Evolutionary conservation across 2,888 invertebrate genomes (phyloP).

Genomic region (Pachliopta kotzebuea): DNA sequence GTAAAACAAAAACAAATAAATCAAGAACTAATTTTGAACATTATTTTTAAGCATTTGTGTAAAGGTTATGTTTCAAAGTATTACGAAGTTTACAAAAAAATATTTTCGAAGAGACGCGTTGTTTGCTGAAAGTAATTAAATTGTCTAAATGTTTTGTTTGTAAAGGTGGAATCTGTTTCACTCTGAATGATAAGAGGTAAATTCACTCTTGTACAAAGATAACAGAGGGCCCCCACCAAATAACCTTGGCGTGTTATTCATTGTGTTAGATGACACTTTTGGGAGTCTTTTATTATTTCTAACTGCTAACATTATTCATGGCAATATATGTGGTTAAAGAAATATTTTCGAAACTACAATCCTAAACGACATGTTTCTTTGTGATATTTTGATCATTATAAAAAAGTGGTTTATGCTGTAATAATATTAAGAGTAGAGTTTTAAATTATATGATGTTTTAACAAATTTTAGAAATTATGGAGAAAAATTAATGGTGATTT

Average conservation of each 20-base stretch:
- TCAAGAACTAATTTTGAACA: no score
- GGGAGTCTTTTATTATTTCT: neutral
- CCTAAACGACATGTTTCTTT: neutral
- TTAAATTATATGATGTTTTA: no score
- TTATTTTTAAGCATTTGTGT: neutral
- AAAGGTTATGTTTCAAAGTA: neutral
- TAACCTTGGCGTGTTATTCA: neutral
- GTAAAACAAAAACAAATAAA: no score
- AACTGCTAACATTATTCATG: conserved; percentile 1
- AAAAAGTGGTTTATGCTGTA: neutral
- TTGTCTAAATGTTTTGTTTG: neutral
- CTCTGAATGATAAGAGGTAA: neutral
- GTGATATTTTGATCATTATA: neutral
- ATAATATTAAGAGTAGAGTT: no score
- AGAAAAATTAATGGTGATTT: no score
- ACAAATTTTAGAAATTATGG: no score
- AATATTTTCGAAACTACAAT: neutral
- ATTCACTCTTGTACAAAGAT: neutral
- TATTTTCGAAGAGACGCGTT: neutral
- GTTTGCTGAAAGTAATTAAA: neutral
- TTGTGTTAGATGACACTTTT: neutral
- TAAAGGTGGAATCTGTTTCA: neutral
- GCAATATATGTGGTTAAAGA: neutral
- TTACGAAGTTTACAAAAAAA: neutral
- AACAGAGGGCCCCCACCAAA: neutral